These are phyloP conservation scores for Connochaetes taurinus DNA, from an alignment of 2,113 vertebrate genomes.

Conservation along the genomic window DNA sequence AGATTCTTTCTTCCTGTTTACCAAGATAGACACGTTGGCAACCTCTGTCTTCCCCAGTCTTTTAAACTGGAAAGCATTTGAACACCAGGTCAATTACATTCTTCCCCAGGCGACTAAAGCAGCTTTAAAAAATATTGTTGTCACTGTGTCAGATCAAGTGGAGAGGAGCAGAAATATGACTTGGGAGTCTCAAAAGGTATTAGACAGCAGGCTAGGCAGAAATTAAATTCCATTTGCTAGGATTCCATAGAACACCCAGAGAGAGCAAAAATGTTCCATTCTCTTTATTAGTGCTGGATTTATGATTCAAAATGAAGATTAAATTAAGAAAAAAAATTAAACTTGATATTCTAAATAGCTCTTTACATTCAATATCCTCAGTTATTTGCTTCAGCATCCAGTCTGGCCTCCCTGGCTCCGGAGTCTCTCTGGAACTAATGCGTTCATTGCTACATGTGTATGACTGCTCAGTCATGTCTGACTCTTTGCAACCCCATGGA, in stretches of 20 bases:
- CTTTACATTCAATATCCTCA: constrained; percentile 26
- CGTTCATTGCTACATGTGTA: neutral
- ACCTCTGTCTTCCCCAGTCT: neutral
- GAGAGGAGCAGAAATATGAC: constrained; percentile 57
- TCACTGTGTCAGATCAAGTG: constrained; percentile 58
- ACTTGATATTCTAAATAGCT: constrained; percentile 47
- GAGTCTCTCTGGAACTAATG: neutral
- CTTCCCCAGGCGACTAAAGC: constrained; percentile 27
- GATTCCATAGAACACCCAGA: constrained; percentile 47
- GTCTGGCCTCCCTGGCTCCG: neutral
- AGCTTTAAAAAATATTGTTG: constrained; percentile 58
- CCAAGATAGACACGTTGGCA: neutral
- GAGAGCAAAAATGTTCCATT: constrained; percentile 32
- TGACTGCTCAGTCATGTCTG: rapidly evolving
- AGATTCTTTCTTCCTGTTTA: neutral
- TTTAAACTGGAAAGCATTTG: neutral
- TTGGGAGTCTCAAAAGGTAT: constrained; percentile 62
- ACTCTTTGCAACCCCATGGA: neutral
- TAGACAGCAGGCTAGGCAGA: constrained; percentile 61
- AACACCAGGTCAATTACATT: constrained; percentile 45
- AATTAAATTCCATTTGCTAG: constrained; percentile 72
- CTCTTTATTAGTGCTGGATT: constrained; percentile 66
- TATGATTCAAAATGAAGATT: constrained; percentile 60
- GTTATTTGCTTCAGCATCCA: neutral
- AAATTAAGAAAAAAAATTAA: constrained; percentile 59